A percentile compares a stretch with the other conserved stretches of the same genome.
Evolutionary conservation across 2,113 vertebrate species (phyloP).

Genomic region (Drymodes brunneopygia): DNA sequence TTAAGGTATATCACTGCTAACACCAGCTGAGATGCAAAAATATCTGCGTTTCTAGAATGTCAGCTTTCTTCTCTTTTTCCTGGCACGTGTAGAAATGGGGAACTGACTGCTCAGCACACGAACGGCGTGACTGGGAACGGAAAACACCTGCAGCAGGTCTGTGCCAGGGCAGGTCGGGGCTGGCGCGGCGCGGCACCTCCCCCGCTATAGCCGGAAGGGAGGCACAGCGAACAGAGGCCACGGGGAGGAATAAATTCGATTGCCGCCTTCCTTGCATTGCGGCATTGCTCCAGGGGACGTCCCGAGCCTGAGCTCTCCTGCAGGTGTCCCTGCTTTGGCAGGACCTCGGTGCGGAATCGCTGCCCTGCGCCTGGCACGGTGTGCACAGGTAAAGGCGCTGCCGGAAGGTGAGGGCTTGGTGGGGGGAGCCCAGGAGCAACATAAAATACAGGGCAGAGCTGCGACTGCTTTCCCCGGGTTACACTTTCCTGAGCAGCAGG

Average conservation of each 20-base stretch:
- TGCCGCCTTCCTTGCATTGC: neutral
- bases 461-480: neutral
- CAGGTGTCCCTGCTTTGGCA: neutral
- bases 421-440: neutral
- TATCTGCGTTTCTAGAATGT: neutral
- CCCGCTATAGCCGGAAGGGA: neutral
- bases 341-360: rapidly evolving
- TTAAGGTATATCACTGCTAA: neutral
- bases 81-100: neutral
- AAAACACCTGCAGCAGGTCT: neutral
- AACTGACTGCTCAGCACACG: neutral
- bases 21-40: neutral
- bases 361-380: neutral
- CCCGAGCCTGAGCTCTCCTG: neutral
- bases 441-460: neutral
- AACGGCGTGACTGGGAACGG: neutral
- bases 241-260: neutral
- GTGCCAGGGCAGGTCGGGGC: neutral
- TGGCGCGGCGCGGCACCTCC: neutral
- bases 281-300: rapidly evolving
- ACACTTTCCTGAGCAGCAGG: neutral
- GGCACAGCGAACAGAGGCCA: neutral
- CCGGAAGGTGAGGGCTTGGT: neutral
- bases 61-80: neutral
- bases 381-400: neutral